Percentiles rank a stretch among this genome's conserved stretches.
These are phyloP conservation scores for Salvelinus alpinus DNA, from an alignment of 2,113 vertebrate species.

Conservation along the genomic window DNA sequence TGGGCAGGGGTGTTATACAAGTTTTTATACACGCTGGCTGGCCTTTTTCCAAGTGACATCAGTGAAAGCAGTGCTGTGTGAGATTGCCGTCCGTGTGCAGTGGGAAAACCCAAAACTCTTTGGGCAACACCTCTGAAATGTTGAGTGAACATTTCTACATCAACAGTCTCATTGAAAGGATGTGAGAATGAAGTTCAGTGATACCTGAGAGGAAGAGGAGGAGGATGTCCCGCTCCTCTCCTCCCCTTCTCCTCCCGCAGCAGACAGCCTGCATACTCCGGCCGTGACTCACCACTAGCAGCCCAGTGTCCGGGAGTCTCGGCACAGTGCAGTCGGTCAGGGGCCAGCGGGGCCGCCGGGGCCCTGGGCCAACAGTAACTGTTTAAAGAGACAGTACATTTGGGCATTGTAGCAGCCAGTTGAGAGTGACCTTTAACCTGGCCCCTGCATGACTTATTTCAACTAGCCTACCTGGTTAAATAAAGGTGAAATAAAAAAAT, in stretches of 20 bases:
- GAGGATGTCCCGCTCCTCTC: constrained; percentile 21
- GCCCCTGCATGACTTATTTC: constrained; percentile 81
- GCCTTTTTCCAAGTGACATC: constrained; percentile 64
- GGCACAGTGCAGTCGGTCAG: neutral
- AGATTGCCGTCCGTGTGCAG: constrained; percentile 5
- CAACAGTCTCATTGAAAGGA: neutral
- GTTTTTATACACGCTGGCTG: constrained; percentile 61
- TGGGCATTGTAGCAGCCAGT: constrained; percentile 55
- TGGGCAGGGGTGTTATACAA: constrained; percentile 58
- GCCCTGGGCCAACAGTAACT: constrained; percentile 62
- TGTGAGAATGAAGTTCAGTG: constrained; percentile 2
- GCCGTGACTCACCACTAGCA: constrained; percentile 58
- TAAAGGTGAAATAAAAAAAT: no score
- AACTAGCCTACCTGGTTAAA: no score
- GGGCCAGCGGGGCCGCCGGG: constrained; percentile 37
- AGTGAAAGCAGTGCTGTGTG: constrained; percentile 40
- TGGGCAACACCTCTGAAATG: neutral
- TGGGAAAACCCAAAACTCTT: no score
- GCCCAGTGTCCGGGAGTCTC: constrained; percentile 53
- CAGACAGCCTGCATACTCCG: constrained; percentile 62
- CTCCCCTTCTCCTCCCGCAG: constrained; percentile 16
- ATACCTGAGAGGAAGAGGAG: constrained; percentile 22
- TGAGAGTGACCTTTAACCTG: constrained; percentile 68
- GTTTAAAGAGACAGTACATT: constrained; percentile 53
- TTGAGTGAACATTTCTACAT: neutral